Conservation (phyloP, 2,888 invertebrate genomes). For the Cactoblastis cactorum region DNA sequence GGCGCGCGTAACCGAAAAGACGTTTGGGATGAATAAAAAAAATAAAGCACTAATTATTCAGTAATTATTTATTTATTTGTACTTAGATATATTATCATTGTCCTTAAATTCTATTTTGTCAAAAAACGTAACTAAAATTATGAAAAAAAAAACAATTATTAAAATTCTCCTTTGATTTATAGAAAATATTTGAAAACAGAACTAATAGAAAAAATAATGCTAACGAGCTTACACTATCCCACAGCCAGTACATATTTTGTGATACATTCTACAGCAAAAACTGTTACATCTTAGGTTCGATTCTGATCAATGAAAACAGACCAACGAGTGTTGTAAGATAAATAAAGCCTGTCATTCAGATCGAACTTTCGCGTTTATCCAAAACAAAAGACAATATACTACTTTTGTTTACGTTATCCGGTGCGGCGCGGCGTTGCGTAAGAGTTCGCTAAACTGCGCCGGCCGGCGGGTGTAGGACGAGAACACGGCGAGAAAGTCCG, state of each 20-base stretch:
- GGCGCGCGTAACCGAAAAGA: background rate
- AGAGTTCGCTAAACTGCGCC: slow-evolving; percentile 37
- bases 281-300: no score
- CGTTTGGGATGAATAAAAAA: background rate
- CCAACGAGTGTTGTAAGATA: background rate
- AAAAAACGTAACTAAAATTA: slow-evolving; percentile 9
- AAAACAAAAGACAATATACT: slow-evolving; percentile 27
- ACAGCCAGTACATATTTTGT: no score
- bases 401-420: slow-evolving; percentile 31
- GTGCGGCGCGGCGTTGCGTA: slow-evolving; percentile 30
- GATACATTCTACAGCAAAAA: no score
- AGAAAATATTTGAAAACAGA: no score
- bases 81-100: slow-evolving; percentile 14
- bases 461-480: slow-evolving; percentile 42
- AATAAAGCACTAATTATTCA: slow-evolving; percentile 15
- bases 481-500: slow-evolving; percentile 42
- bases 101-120: slow-evolving; percentile 13
- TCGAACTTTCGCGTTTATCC: slow-evolving; percentile 5
- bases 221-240: no score
- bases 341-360: background rate
- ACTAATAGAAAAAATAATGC: no score
- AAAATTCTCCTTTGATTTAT: no score
- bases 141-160: slow-evolving; percentile 4
- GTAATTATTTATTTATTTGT: slow-evolving; percentile 15
- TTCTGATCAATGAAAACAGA: no score